phyloP scores from a whole-genome alignment of 2,113 vertebrate species.

The Pteruthius melanotis region DNA sequence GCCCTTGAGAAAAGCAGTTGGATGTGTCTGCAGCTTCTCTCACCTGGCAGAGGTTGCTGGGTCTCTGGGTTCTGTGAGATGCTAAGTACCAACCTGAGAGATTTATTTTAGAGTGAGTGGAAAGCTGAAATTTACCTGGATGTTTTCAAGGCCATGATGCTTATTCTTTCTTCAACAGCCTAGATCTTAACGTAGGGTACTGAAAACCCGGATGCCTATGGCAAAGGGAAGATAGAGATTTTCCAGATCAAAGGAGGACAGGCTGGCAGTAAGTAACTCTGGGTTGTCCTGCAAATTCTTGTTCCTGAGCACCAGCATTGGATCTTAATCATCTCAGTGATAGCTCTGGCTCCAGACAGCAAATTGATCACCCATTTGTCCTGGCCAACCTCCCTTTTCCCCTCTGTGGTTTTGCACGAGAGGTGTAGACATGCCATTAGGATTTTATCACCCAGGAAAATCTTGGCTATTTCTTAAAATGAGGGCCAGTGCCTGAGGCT shows the following conservation, averaged over 20 bases:
- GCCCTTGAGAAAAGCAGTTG: neutral
- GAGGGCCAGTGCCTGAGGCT: neutral
- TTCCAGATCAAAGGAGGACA: neutral
- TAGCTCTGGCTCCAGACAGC: neutral
- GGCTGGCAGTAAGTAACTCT: neutral
- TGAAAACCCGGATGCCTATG: neutral
- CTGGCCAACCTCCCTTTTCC: neutral
- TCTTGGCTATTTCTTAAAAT: neutral
- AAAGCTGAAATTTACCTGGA: neutral
- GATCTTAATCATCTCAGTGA: neutral
- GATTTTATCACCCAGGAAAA: neutral
- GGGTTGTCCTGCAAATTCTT: neutral
- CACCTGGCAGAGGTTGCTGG: too few species aligned
- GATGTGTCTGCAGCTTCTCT: neutral
- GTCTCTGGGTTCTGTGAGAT: neutral
- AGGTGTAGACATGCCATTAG: neutral
- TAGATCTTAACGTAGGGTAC: neutral
- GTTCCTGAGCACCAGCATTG: neutral
- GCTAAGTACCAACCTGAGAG: neutral
- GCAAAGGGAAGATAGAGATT: neutral
- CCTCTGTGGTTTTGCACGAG: neutral
- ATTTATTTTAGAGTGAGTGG: neutral
- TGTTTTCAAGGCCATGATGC: neutral
- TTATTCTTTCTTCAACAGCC: neutral
- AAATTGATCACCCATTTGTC: neutral